Base-by-base conservation (phyloP, 1,140 invertebrate species). In the Drosophila trapezifrons region DNA sequence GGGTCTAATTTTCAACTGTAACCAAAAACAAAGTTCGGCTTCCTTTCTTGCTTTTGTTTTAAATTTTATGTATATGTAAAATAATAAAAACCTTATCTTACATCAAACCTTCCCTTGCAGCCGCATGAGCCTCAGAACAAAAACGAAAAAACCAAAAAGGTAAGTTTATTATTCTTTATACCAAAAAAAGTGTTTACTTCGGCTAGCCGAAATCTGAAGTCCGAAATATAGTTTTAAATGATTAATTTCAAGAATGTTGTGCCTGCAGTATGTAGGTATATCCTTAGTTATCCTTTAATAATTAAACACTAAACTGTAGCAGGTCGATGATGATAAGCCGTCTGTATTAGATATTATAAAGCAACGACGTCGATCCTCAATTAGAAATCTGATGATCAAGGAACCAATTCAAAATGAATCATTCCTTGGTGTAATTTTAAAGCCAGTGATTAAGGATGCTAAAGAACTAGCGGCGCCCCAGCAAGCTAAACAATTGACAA, bases 391-490 rank as follows among this genome's bases (percentile, higher is more conserved):
- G 69, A 80, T 81, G 80, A 91, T 77, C 35, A 91, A 91, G 69
- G 85, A 92, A 78, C 90, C 89, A 32, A 91, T 91, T 58, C 52
- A 78, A 65, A 91, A 90, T 57, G 90, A 91, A 75, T 91, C 74
- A 49, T 95, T 95, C 91, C 85, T 94, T 86, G 90, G 82, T 54
- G 92, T 95, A 69, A 93, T 95, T 92, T 93, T 95, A 72, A 95
- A 95, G 91, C 94, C 94, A 18, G 93, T 94, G 66, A 40, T 89
- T 60, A 94, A 92, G 91, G 92, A 94, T 74, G 60, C 72, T 60
- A 94, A 92, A 92, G 93, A 93, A 56, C 58, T 73, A 69, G 87
- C 85, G 92, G 90, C 89, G 67, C 91, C 91, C 76, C 92, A 92
- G 54, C 82, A 92, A 81, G 91, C 93, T 76, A 93, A 93, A 81